phyloP scores from a whole-genome alignment of 35 echinoderm and acorn worm species.

The Holothuria glaberrima region DNA sequence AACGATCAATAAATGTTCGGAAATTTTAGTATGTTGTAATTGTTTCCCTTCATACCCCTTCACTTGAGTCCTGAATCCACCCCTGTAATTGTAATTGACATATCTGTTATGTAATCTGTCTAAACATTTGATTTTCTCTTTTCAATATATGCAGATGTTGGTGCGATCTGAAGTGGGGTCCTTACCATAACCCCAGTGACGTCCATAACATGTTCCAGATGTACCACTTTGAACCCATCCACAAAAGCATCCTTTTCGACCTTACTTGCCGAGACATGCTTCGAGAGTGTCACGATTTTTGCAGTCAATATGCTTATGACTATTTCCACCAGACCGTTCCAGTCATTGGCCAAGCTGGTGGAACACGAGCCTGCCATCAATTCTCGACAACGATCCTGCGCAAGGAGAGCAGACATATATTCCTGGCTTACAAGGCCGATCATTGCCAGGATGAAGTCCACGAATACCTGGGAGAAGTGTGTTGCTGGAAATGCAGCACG shows the following conservation, averaged over 20 bases:
- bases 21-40: no score
- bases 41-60: no score
- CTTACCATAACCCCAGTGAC: conserved; percentile 37
- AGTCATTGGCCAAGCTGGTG: not conserved
- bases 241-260: conserved; percentile 42
- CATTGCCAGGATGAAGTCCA: conserved; percentile 30
- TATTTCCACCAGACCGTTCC: conserved; percentile 35
- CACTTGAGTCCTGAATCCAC: not conserved
- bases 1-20: no score
- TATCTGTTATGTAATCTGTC: not conserved
- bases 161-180: conserved; percentile 48
- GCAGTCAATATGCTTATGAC: not conserved
- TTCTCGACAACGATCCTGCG: conserved; percentile 22
- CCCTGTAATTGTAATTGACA: not conserved
- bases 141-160: not conserved
- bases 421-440: conserved; percentile 36
- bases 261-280: conserved; percentile 35
- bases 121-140: not conserved
- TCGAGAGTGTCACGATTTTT: conserved; percentile 26
- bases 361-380: conserved; percentile 28
- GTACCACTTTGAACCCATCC: conserved; percentile 41
- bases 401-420: conserved; percentile 21
- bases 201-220: conserved; percentile 10
- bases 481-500: conserved; percentile 32
- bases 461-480: conserved; percentile 41